Percentiles rank a stretch among this genome's conserved stretches.
Evolutionary conservation across 2,888 invertebrate genomes (phyloP).

Genomic region (Bibio marci): DNA sequence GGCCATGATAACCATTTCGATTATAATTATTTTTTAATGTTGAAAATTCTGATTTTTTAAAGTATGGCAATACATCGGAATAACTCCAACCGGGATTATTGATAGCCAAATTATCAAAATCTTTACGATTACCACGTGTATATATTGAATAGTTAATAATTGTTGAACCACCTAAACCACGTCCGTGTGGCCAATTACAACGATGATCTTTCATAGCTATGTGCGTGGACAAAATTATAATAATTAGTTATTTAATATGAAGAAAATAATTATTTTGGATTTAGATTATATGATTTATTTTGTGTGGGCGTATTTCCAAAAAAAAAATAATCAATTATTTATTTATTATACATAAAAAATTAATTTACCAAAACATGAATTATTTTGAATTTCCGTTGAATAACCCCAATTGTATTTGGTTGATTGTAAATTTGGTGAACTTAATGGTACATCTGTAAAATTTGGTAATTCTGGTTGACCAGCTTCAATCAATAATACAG

Average conservation of each 20-base stretch:
- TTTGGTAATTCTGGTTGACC: constrained; percentile 30
- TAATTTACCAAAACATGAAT: constrained; percentile 31
- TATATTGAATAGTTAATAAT: constrained; percentile 17
- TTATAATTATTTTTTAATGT: constrained; percentile 11
- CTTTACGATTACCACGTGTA: constrained; percentile 15
- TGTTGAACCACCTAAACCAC: constrained; percentile 12
- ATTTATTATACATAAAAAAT: not conserved
- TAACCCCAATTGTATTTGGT: constrained; percentile 44
- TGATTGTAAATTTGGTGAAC: constrained; percentile 35
- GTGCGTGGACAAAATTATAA: constrained; percentile 6
- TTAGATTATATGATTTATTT: not conserved
- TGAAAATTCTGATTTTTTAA: constrained; percentile 18
- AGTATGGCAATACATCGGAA: constrained; percentile 20
- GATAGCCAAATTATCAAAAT: constrained; percentile 15
- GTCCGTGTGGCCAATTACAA: constrained; percentile 25
- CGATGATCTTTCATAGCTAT: constrained; percentile 26
- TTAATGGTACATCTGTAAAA: constrained; percentile 34
- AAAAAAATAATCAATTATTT: not conserved
- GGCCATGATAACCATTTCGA: constrained; percentile 20
- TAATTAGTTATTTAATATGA: not conserved
- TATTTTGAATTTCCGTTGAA: constrained; percentile 36
- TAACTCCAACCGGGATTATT: constrained; percentile 30
- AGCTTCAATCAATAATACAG: constrained; percentile 29
- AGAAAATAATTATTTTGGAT: constrained; percentile 4
- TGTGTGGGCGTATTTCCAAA: constrained; percentile 3